A percentile compares a stretch with the other conserved stretches of the same genome.
These are phyloP conservation scores for Chymomyza costata DNA, from an alignment of 1,140 invertebrate genomes.

Conservation along the genomic window DNA sequence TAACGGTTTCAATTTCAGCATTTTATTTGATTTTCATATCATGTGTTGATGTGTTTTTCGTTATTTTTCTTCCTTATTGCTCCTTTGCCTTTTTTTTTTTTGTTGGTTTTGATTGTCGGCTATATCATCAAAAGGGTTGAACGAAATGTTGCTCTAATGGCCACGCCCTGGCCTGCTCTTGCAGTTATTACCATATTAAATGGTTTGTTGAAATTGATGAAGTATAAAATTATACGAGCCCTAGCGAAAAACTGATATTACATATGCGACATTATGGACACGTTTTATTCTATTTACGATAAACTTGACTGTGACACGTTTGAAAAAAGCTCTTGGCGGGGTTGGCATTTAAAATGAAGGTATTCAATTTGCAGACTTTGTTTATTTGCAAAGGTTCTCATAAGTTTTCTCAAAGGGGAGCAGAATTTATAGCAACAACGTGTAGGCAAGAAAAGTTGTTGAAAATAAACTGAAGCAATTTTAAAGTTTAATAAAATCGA, in stretches of 20 bases:
- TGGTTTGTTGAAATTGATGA: constrained; percentile 54
- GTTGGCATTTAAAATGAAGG: no score
- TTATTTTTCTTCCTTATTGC: background rate
- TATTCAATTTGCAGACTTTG: no score
- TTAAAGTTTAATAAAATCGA: no score
- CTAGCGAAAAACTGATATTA: constrained; percentile 30
- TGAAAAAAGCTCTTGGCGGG: no score
- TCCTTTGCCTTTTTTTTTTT: background rate
- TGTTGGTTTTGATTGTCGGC: background rate
- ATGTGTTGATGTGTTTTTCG: constrained; percentile 26
- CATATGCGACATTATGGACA: constrained; percentile 41
- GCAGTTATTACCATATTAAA: constrained; percentile 62
- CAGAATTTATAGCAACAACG: no score
- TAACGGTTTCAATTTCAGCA: constrained; percentile 39
- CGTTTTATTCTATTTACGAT: constrained; percentile 38
- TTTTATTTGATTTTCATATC: constrained; percentile 16
- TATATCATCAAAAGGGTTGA: no score
- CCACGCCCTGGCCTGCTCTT: no score
- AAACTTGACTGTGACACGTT: constrained; percentile 7
- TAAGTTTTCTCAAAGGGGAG: no score
- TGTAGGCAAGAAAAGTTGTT: no score
- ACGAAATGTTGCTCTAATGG: no score
- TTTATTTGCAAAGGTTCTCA: no score
- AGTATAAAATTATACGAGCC: constrained; percentile 60
- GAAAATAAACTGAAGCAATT: no score